These are phyloP conservation scores for Acanthosepion lycidas DNA, from an alignment of 2,888 invertebrate genomes.

Conservation along the genomic window DNA sequence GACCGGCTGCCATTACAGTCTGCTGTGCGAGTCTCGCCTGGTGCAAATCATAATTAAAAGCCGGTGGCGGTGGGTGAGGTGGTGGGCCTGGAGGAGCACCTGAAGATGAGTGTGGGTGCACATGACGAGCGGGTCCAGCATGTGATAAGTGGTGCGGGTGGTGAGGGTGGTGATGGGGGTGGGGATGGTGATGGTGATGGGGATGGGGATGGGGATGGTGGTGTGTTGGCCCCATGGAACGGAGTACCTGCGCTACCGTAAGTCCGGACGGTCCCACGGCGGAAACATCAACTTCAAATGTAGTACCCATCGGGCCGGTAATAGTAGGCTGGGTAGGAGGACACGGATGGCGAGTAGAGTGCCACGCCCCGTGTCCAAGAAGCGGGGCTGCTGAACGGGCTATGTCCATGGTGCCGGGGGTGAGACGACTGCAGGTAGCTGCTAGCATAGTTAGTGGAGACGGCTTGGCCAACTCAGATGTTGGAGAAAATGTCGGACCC, in stretches of 20 bases:
- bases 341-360: constrained; percentile 17
- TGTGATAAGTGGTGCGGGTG: constrained; percentile 12
- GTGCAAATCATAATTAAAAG: constrained; percentile 64
- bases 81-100: constrained; percentile 38
- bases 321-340: neutral
- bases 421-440: constrained; percentile 81
- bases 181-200: constrained; percentile 40
- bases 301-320: constrained; percentile 10
- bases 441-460: constrained; percentile 83
- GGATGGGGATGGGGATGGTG: constrained; percentile 48
- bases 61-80: constrained; percentile 45
- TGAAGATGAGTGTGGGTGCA: constrained; percentile 45
- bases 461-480: constrained; percentile 71
- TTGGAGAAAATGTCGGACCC: constrained; percentile 33
- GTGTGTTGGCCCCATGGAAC: constrained; percentile 44
- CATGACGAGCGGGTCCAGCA: neutral
- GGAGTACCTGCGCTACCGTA: constrained; percentile 39
- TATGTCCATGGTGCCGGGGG: constrained; percentile 45
- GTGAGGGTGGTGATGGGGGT: neutral
- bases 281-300: constrained; percentile 34
- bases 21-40: constrained; percentile 65
- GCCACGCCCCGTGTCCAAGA: constrained; percentile 47
- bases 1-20: constrained; percentile 63
- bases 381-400: constrained; percentile 35
- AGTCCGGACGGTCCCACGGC: constrained; percentile 46